phyloP scores from a whole-genome alignment of 2,113 vertebrate genomes.

The Nettapus auritus region DNA sequence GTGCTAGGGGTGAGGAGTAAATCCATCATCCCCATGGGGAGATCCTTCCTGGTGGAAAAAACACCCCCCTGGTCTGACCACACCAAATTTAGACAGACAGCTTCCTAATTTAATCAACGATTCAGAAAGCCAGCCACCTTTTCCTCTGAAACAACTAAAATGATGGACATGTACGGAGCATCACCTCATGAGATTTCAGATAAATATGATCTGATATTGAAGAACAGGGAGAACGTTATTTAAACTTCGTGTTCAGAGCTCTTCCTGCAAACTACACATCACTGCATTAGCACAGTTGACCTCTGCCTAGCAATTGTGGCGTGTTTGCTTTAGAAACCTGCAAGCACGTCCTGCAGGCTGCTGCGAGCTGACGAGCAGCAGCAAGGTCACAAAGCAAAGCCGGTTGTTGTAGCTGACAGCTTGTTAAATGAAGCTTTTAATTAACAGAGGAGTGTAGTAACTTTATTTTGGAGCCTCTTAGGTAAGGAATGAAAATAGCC shows the following conservation, averaged over 20 bases:
- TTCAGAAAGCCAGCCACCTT: background rate
- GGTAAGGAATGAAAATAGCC: background rate
- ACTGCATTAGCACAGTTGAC: background rate
- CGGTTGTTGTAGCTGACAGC: background rate
- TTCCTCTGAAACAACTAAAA: background rate
- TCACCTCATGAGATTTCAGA: background rate
- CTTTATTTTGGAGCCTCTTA: background rate
- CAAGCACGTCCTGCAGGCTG: background rate
- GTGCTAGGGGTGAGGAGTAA: background rate
- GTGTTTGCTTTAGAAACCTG: background rate
- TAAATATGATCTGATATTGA: background rate
- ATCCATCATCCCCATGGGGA: background rate
- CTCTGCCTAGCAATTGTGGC: background rate
- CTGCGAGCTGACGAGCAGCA: background rate
- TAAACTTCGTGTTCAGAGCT: background rate
- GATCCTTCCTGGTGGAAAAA: background rate
- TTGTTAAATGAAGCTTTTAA: slow-evolving; percentile 19
- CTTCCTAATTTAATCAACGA: background rate
- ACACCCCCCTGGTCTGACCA: background rate
- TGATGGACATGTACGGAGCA: background rate
- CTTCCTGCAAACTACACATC: background rate
- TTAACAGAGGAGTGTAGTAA: background rate
- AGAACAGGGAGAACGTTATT: background rate
- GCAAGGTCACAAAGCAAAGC: background rate
- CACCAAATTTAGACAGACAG: background rate